Evolutionary conservation across 2,113 vertebrate genomes (phyloP).

Genomic region (Colistium nudipinnis): DNA sequence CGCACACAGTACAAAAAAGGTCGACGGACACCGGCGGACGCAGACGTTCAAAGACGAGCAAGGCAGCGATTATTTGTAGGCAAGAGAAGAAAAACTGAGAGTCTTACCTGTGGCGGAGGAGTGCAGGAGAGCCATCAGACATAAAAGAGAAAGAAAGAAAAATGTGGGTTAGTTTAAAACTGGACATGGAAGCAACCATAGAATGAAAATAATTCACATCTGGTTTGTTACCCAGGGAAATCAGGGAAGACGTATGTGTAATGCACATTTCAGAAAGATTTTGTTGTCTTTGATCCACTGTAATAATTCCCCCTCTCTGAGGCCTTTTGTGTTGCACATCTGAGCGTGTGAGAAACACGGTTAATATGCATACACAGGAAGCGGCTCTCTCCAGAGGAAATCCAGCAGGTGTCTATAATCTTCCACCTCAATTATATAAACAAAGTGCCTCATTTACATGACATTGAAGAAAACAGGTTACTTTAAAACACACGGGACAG

Average conservation of each 20-base stretch:
- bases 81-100: background rate
- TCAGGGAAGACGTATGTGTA: conserved; percentile 11
- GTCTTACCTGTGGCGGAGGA: conserved; percentile 41
- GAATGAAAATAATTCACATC: background rate
- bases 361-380: background rate
- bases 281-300: too few relatives aligned
- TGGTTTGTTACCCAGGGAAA: background rate
- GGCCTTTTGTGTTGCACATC: background rate
- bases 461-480: background rate
- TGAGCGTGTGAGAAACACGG: background rate
- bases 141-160: conserved; percentile 41
- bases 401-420: background rate
- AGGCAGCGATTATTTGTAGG: background rate
- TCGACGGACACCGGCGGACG: too few relatives aligned
- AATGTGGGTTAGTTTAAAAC: background rate
- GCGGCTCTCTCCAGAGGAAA: background rate
- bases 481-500: background rate
- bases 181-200: background rate
- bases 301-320: background rate
- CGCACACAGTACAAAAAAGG: too few relatives aligned
- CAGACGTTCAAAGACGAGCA: background rate
- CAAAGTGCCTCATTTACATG: background rate
- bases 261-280: too few relatives aligned
- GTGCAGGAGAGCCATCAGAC: background rate
- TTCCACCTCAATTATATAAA: background rate